Evolutionary conservation across 2,888 invertebrate genomes (phyloP).

Genomic region (Eupithecia subfuscata): DNA sequence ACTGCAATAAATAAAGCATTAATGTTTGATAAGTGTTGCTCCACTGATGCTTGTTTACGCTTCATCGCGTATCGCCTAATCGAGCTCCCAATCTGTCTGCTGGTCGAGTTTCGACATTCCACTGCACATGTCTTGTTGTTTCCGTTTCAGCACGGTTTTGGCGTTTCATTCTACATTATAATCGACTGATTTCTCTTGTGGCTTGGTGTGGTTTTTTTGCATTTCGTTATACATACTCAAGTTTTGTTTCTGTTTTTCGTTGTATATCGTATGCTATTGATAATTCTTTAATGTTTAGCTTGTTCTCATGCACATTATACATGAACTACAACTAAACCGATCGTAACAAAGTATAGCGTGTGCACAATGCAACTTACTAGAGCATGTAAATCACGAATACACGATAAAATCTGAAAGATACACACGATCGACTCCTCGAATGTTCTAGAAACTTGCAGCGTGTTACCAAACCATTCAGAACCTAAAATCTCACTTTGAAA

Average conservation of each 20-base stretch:
- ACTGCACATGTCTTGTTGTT: constrained; percentile 51
- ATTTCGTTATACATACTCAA: constrained; percentile 23
- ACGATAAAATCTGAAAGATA: constrained; percentile 21
- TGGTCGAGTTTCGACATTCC: constrained; percentile 53
- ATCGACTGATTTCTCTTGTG: constrained; percentile 33
- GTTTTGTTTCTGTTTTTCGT: constrained; percentile 17
- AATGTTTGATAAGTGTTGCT: constrained; percentile 63
- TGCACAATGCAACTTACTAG: constrained; percentile 30
- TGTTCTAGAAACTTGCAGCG: constrained; percentile 23
- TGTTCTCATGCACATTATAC: constrained; percentile 21
- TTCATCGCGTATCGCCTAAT: constrained; percentile 56
- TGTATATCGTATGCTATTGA: background rate
- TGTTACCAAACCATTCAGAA: constrained; percentile 6
- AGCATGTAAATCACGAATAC: constrained; percentile 28
- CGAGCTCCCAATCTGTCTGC: constrained; percentile 37
- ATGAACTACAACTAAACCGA: constrained; percentile 17
- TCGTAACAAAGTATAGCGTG: constrained; percentile 24
- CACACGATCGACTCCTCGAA: constrained; percentile 17
- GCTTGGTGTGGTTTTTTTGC: constrained; percentile 59
- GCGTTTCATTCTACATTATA: constrained; percentile 27
- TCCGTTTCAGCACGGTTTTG: constrained; percentile 59
- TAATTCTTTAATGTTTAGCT: constrained; percentile 16
- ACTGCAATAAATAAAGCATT: constrained; percentile 53
- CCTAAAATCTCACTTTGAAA: background rate
- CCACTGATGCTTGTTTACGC: constrained; percentile 72